Percentiles rank a stretch among this genome's conserved stretches.
phyloP scores from a whole-genome alignment of 2,888 invertebrate species.

The Dicroscelio sp. region DNA sequence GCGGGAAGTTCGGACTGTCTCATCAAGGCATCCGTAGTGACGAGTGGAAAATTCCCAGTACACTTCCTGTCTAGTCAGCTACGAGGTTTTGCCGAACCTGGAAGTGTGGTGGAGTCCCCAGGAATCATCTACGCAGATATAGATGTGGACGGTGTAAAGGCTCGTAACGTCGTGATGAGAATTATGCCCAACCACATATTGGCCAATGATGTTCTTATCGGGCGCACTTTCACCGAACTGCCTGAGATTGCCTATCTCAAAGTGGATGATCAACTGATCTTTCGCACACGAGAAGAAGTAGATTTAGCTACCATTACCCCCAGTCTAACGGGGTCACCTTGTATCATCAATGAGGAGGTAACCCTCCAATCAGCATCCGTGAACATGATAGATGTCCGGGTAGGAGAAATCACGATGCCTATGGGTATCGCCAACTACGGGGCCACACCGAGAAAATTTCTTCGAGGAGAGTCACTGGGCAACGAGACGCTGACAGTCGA shows the following conservation, averaged over 20 bases:
- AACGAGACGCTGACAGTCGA: not conserved
- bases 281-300: not conserved
- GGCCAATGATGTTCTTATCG: slow-evolving; percentile 18
- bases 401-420: not conserved
- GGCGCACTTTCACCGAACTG: slow-evolving; percentile 36
- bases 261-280: not conserved
- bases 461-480: not conserved
- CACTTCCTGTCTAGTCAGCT: slow-evolving; percentile 42
- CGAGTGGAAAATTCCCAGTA: slow-evolving; percentile 12
- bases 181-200: slow-evolving; percentile 34
- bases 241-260: slow-evolving; percentile 9
- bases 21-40: slow-evolving; percentile 62
- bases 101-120: slow-evolving; percentile 46
- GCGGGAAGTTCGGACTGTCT: slow-evolving; percentile 76
- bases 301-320: not conserved
- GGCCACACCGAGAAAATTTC: too few species aligned
- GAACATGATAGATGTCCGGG: slow-evolving; percentile 6
- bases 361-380: not conserved
- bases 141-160: slow-evolving; percentile 76
- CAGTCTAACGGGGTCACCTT: too few species aligned
- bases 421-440: not conserved
- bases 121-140: too few species aligned
- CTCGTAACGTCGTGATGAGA: slow-evolving; percentile 13
- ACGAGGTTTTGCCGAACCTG: slow-evolving; percentile 55
- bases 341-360: too few species aligned